Conservation (phyloP, 2,888 invertebrate species). For the Anoplius nigerrimus region DNA sequence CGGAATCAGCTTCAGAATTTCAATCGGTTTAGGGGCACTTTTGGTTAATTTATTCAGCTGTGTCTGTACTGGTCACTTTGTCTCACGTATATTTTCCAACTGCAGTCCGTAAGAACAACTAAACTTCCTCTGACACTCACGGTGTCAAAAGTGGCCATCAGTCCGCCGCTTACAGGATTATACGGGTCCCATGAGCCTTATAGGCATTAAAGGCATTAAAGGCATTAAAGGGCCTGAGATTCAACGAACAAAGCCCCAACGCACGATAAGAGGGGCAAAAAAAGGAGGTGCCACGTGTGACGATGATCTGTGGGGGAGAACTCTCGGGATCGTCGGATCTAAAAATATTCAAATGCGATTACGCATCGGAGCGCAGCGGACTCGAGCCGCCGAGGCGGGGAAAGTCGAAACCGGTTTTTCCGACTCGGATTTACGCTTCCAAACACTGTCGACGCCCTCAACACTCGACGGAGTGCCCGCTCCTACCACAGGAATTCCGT, state of each 20-base stretch:
- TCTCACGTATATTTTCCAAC: too few species aligned
- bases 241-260: neutral
- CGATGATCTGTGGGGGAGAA: slow-evolving; percentile 11
- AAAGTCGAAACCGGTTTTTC: slow-evolving; percentile 36
- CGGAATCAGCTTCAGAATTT: too few species aligned
- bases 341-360: slow-evolving; percentile 37
- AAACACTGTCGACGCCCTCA: slow-evolving; percentile 1
- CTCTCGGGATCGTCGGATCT: slow-evolving; percentile 8
- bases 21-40: too few species aligned
- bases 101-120: too few species aligned
- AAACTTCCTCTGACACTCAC: too few species aligned
- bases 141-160: too few species aligned
- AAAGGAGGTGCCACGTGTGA: neutral
- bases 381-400: slow-evolving; percentile 13
- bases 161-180: too few species aligned
- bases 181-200: too few species aligned
- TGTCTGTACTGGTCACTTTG: too few species aligned
- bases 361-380: neutral
- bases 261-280: slow-evolving; percentile 11
- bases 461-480: neutral
- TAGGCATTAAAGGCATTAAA: too few species aligned
- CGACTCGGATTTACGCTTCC: slow-evolving; percentile 5
- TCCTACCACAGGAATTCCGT: neutral
- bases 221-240: neutral
- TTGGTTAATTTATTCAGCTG: too few species aligned